Percentiles rank a stretch among this genome's conserved stretches.
Evolutionary conservation across 2,797 vertebrate species (phyloP).

Genomic region (Labroides dimidiatus): DNA sequence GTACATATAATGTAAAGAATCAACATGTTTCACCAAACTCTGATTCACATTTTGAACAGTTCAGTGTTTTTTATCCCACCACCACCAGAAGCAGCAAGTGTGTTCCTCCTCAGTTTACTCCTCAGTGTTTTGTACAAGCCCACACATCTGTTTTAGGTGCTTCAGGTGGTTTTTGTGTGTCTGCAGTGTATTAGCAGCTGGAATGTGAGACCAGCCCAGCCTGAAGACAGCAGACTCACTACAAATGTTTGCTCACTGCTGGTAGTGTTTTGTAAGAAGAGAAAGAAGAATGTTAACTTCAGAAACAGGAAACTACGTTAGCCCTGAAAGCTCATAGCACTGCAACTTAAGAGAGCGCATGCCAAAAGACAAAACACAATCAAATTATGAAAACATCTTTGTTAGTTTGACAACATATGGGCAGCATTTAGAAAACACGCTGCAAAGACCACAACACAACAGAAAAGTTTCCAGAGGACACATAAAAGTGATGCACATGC

Average conservation of each 20-base stretch:
- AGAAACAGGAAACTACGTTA: background rate
- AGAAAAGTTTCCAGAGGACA: too few species aligned
- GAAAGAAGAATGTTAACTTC: background rate
- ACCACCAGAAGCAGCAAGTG: background rate
- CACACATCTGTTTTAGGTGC: slow-evolving; percentile 9
- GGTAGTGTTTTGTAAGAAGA: background rate
- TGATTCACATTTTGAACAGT: too few species aligned
- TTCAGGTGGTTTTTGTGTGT: slow-evolving; percentile 16
- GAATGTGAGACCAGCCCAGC: slow-evolving; percentile 27
- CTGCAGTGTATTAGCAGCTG: slow-evolving; percentile 23
- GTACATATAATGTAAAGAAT: too few species aligned
- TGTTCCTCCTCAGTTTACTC: background rate
- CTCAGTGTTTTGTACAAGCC: background rate
- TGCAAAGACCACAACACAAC: too few species aligned
- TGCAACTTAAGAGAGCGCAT: too few species aligned
- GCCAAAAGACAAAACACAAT: too few species aligned
- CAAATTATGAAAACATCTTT: too few species aligned
- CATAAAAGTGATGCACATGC: too few species aligned
- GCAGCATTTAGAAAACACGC: too few species aligned
- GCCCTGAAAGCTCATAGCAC: too few species aligned
- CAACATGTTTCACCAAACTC: too few species aligned
- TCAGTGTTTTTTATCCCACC: background rate
- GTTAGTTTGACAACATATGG: too few species aligned
- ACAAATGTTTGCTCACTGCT: slow-evolving; percentile 4
- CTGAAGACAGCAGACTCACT: slow-evolving; percentile 17